A percentile compares a stretch with the other conserved stretches of the same genome.
These are phyloP conservation scores for Neodiprion lecontei DNA, from an alignment of 1,140 invertebrate genomes.

Conservation along the genomic window DNA sequence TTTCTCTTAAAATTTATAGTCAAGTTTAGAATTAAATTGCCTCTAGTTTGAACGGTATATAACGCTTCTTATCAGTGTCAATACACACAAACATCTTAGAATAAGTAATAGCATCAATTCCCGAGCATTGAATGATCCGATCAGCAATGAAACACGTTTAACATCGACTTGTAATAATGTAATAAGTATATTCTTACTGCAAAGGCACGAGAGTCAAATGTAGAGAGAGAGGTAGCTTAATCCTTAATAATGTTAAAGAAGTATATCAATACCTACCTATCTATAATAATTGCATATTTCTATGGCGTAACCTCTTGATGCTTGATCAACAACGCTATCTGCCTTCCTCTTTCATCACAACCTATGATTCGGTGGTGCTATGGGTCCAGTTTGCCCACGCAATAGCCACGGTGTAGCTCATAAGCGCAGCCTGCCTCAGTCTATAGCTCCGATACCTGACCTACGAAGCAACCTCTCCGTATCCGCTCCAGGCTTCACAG, in stretches of 20 bases:
- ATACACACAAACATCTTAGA: constrained; percentile 40
- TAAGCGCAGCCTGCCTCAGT: constrained; percentile 80
- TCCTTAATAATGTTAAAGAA: too few species aligned
- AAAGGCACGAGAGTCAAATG: too few species aligned
- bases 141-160: too few species aligned
- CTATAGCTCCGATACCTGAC: constrained; percentile 81
- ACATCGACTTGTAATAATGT: too few species aligned
- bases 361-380: constrained; percentile 47
- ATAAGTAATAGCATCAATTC: not conserved
- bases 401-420: constrained; percentile 86
- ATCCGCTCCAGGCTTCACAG: constrained; percentile 68
- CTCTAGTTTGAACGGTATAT: constrained; percentile 49
- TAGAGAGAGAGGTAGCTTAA: too few species aligned
- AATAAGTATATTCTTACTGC: too few species aligned
- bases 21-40: constrained; percentile 26
- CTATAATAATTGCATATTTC: constrained; percentile 58
- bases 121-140: too few species aligned
- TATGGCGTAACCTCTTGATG: constrained; percentile 61
- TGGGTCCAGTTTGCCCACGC: constrained; percentile 66
- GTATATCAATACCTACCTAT: not conserved
- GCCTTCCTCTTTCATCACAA: constrained; percentile 54
- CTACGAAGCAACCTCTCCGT: constrained; percentile 78
- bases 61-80: constrained; percentile 60
- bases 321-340: constrained; percentile 59
- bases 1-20: too few species aligned